Evolutionary conservation across 2,113 vertebrate species (phyloP).

Genomic region (Paracanthobrama guichenoti): DNA sequence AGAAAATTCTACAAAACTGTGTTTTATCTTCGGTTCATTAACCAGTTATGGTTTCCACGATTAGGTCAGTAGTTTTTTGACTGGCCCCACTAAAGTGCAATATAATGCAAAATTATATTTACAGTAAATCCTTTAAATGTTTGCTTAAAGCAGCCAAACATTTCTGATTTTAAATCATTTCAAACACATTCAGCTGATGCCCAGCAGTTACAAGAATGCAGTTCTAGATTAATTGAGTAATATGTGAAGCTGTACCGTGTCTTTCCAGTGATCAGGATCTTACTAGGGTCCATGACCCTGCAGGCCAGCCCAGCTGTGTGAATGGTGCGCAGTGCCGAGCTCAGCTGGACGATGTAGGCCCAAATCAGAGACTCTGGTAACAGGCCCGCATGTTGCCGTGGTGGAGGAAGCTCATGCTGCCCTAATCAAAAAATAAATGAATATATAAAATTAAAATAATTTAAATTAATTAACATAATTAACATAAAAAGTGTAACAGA

Average conservation of each 20-base stretch:
- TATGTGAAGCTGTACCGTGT: constrained; percentile 80
- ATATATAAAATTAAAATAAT: not conserved
- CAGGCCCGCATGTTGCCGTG: constrained; percentile 93
- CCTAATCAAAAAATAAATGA: constrained; percentile 69
- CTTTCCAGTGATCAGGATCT: constrained; percentile 98
- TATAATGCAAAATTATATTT: not conserved
- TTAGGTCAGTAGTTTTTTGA: not conserved
- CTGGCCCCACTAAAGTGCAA: not conserved
- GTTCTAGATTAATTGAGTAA: not conserved
- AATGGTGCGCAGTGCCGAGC: constrained; percentile 92
- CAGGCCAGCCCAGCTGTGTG: constrained; percentile 96
- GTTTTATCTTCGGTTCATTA: not conserved
- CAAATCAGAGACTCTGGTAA: constrained; percentile 97
- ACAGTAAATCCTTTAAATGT: not conserved
- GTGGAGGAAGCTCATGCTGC: constrained; percentile 92
- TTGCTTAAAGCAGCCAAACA: not conserved
- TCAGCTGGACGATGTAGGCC: constrained; percentile 98
- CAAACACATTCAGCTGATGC: not conserved
- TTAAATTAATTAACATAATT: too few relatives aligned
- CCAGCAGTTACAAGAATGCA: not conserved
- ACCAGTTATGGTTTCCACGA: not conserved
- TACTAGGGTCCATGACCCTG: constrained; percentile 97
- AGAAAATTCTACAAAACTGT: not conserved
- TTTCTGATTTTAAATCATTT: too few relatives aligned
- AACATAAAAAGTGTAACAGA: too few relatives aligned